Percentiles rank a stretch among this genome's conserved stretches.
Conservation (phyloP, 2,888 invertebrate genomes). For the Agelastica alni region DNA sequence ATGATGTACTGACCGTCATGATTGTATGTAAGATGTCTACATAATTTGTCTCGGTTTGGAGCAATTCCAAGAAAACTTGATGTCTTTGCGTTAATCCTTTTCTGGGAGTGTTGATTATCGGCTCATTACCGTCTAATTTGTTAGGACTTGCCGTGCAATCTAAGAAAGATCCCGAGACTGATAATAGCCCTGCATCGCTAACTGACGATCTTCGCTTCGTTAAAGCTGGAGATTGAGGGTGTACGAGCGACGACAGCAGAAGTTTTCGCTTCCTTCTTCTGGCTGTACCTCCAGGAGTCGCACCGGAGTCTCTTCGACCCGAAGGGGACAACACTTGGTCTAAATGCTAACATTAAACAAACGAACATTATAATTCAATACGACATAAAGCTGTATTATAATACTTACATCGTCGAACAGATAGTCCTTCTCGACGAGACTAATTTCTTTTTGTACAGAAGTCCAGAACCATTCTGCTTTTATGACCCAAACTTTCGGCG, state of each 20-base stretch:
- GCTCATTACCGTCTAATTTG: slow-evolving; percentile 58
- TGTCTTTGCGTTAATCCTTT: slow-evolving; percentile 76
- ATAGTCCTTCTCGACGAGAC: slow-evolving; percentile 89
- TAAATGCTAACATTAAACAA: slow-evolving; percentile 56
- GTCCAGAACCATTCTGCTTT: slow-evolving; percentile 99
- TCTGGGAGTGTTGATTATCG: slow-evolving; percentile 64
- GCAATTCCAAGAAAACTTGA: slow-evolving; percentile 87
- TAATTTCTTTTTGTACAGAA: slow-evolving; percentile 93
- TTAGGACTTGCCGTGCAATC: slow-evolving; percentile 85
- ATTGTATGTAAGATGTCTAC: slow-evolving; percentile 93
- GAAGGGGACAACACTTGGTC: slow-evolving; percentile 59
- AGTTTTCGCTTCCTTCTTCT: slow-evolving; percentile 80
- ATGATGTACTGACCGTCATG: slow-evolving; percentile 70
- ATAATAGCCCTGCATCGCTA: slow-evolving; percentile 81
- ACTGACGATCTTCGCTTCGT: slow-evolving; percentile 85
- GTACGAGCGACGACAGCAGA: slow-evolving; percentile 61
- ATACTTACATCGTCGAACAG: slow-evolving; percentile 72
- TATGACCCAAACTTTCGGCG: slow-evolving; percentile 72
- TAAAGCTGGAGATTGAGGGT: slow-evolving; percentile 60
- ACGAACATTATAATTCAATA: too few species aligned
- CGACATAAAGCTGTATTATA: neutral
- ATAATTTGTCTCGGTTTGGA: slow-evolving; percentile 97
- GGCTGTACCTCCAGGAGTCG: slow-evolving; percentile 57
- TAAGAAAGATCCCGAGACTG: slow-evolving; percentile 85
- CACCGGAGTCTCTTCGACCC: slow-evolving; percentile 63